Base-by-base conservation (phyloP, 2,797 vertebrate genomes). In the Melanotaenia trifasciata region DNA sequence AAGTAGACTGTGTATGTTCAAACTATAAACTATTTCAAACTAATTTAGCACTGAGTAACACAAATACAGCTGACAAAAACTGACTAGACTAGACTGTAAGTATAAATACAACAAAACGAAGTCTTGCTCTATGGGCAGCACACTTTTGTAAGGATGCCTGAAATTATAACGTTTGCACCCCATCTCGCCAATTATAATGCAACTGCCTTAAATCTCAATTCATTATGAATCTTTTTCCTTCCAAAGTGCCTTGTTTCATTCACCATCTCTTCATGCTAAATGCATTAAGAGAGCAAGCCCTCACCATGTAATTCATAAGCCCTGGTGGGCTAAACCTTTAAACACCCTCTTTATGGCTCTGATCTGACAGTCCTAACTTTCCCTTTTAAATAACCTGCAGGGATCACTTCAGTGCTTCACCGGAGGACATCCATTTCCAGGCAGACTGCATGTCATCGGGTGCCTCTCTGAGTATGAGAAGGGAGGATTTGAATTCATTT, bases 401-500 rank as follows among this genome's bases (percentile, higher is more conserved):
- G 82, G 82, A 85, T 88, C 81, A 76, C 74, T 83, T 75, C 74
- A 76, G 70, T 65, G 74, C 82, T 73, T 76, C 84, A 84, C 79
- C 51, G 20, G 84, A 80, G 85, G 80, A 89, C 88, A 89, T 90
- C 81, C 67, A 88, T 90, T 92, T 85, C 67, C 80, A 88, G 79
- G 76, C 68, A 81, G 79, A 72, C 79, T 64, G 72, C 64, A 59
- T 87, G 85, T 87, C 89, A 76, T 66, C 45, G 18, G 58, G 65
- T 63, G 62, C 68, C 79, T 80, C 78, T 75, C 50, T 7, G 68
- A 78, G 64, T 80, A 67, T 57, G 65, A 87, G 73, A 69, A 72
- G 73, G 72, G 65, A 75, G 77, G 91, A 93, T 90, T 89, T 90
- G 72, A 92, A 92, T 90, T 90, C 35, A 92, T 91, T 92, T 91